Percentiles rank a stretch among this genome's conserved stretches.
These are phyloP conservation scores for Eulimnadia texana DNA, from an alignment of 1,140 invertebrate species.

Conservation along the genomic window DNA sequence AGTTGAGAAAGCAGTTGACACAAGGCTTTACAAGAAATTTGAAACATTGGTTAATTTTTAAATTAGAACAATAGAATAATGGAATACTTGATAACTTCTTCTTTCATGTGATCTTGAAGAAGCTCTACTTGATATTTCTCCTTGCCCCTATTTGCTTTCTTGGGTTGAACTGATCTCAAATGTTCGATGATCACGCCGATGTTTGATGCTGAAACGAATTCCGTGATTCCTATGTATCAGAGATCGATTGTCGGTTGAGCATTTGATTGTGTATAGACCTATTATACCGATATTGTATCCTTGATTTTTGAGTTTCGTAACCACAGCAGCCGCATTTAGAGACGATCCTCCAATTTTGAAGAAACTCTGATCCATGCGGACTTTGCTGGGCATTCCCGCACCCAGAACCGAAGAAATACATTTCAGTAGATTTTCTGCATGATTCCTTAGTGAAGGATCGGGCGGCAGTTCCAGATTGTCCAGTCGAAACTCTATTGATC, in stretches of 20 bases:
- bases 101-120: neutral
- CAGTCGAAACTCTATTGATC: neutral
- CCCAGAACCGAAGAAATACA: conserved; percentile 20
- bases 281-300: conserved; percentile 57
- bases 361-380: conserved; percentile 47
- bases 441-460: neutral
- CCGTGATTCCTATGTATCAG: neutral
- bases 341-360: conserved; percentile 74
- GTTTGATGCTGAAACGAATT: neutral
- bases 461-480: neutral
- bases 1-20: neutral
- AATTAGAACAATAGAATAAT: neutral
- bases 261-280: no score
- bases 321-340: conserved; percentile 64
- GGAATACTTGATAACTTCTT: neutral
- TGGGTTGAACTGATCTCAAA: neutral
- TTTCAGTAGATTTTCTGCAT: conserved; percentile 10
- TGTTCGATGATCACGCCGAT: neutral
- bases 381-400: conserved; percentile 7
- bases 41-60: no score
- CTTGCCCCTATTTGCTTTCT: no score
- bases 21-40: neutral
- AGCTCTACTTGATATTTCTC: neutral
- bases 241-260: no score
- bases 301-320: conserved; percentile 56